These are phyloP conservation scores for Garrulus glandarius DNA, from an alignment of 2,797 vertebrate genomes.

Conservation along the genomic window DNA sequence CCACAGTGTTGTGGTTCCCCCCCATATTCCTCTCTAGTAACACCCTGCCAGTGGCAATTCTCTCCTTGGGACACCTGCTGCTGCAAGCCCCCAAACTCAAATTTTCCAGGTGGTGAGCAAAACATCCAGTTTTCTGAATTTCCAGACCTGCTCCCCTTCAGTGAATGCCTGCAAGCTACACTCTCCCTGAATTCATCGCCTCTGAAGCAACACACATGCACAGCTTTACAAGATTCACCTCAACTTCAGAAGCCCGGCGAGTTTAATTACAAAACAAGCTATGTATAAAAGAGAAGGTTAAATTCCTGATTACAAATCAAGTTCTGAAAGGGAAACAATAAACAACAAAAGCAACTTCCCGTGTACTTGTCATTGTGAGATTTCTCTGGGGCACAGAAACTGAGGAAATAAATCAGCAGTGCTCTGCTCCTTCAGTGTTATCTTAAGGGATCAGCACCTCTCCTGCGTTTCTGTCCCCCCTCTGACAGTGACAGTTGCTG, in stretches of 20 bases:
- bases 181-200: rapidly evolving
- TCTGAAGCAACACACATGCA: not conserved
- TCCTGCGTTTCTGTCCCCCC: not conserved
- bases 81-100: not conserved
- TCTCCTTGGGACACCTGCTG: not conserved
- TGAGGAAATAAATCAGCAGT: constrained; percentile 10
- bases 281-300: not conserved
- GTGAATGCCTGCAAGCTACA: not conserved
- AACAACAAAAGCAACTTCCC: constrained; percentile 8
- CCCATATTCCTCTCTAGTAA: not conserved
- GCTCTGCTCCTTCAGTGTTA: not conserved
- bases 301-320: constrained; percentile 16
- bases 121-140: not conserved
- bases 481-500: not conserved
- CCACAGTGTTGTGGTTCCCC: rapidly evolving
- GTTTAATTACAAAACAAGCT: not conserved
- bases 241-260: not conserved
- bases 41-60: rapidly evolving
- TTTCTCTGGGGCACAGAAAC: constrained; percentile 34
- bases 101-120: not conserved
- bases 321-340: constrained; percentile 9
- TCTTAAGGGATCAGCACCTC: constrained; percentile 16
- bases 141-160: not conserved
- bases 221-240: not conserved
- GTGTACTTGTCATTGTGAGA: constrained; percentile 39